Evolutionary conservation across 1,140 invertebrate species (phyloP), one percentile per base, ranked within the genome.

Genomic region (Cherax destructor): DNA sequence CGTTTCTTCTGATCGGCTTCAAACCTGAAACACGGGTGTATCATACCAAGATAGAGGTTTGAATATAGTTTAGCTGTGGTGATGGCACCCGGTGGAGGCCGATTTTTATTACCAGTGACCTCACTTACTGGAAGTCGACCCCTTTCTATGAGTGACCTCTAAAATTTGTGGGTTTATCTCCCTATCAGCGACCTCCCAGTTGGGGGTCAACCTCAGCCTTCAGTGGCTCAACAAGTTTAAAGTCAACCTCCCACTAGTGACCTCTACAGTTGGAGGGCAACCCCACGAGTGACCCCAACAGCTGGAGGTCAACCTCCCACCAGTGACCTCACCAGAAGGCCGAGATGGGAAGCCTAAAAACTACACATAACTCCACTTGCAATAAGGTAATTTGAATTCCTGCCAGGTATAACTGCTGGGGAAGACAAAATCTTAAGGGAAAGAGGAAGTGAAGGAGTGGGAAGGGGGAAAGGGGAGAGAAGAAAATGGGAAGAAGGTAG

Each of bases 361-460:
- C n/a, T 13, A 16, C 24, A 59, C 76, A 78, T 47, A 50, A 78
- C 49, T 47, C 76, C 41, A 50, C 76, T 49, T 47, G 30, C 76
- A 78, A n/a, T 78, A 30, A 50, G 41, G 47, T 78, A 69, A 69
- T 69, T 69, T 69, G 65, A 69, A 69, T 69, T 69, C 65, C 65
- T 18, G 13, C 65, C 65, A 69, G 56, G 56, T 69, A 69, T 69
- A 69, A 69, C 21, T 21, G 21, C 65, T 21, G 65, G 65, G 21
- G 65, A 69, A 5, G 21, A 69, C 65, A 18, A 18, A 18, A 11
- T 69, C 65, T 6, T 69, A 21, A 4, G 30, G 52, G 59, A 7
- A 13, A 59, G 24, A 83, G 59, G 81, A 30, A 30, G 85, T 21
- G 72, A 86, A 30, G 47, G 49, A 13, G 9, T 56, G 52, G 52